Base-by-base conservation (phyloP, 2,888 invertebrate genomes). In the Digitonthophagus gazella region DNA sequence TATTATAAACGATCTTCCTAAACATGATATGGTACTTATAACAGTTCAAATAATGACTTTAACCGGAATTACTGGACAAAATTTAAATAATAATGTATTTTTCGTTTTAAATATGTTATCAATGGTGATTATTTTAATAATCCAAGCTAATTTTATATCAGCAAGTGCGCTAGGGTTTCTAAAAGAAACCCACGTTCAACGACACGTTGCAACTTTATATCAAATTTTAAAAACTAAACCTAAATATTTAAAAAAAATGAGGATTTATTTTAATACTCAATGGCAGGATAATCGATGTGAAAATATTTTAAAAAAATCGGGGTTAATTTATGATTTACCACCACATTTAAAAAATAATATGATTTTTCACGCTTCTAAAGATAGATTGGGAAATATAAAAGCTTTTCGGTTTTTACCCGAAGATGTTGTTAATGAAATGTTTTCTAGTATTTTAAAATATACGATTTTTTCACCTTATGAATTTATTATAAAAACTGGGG, bases 211-310 rank as follows among this genome's bases (percentile, higher is more conserved):
- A 14, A 65, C 65, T 56, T n/a, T 70, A 20, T 28, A 56, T 2
- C 63, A 66, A 8, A 65, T 66, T 3, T 28, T 67, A 4, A 64
- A 65, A 57, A 15, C 55, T 5, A 65, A 66, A 20, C 56, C 65
- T 0, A 54, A 15, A 15, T 67, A 54, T 14, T 2, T 54, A 3
- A 64, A 64, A 0, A 3, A 70, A 22, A 58, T 74, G 6, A 6
- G 64, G n/a, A 58, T 54, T n/a, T 72, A 69, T 55, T 19, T 74
- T 8, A 44, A 58, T n/a, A 70, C 71, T 8, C 72, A 74, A 57
- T 73, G 72, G 74, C 3, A 11, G 1, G 69, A 69, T 16, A 72
- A 72, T 18, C n/a, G 16, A 1, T 71, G 67, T 5, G 15, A 56
- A 15, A 54, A 58, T n/a, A 16, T 73, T 18, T 44, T 68, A 1